Base-by-base conservation (phyloP, 1,140 invertebrate species). In the Panulirus ornatus region DNA sequence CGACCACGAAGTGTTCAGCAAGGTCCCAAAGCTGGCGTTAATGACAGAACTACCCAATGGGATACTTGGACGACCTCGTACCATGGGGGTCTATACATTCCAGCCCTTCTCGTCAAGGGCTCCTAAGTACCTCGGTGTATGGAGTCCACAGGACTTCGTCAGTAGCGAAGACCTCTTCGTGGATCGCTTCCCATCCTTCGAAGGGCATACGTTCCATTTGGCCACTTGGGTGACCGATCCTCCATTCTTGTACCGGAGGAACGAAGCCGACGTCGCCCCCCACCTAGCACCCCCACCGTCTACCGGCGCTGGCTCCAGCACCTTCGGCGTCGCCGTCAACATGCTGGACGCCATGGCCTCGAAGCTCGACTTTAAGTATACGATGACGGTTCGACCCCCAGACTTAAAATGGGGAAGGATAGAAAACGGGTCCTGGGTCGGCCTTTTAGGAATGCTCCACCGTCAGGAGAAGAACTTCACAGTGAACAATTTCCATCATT, bases 381-480 rank as follows among this genome's bases (percentile, higher is more conserved):
- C 63, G 6, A 22, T 90, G 22, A 90, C 88, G 1, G 36, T 30
- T 9, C 40, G 73, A 22, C 54, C 88, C 3, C 71, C 88, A 2
- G 88, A 82, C 19, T 30, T 66, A 42, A 66, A 89, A 40, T 89
- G 78, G 87, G 87, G 78, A 30, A 79, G 27, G 30, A 44, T 70
- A 30, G 88, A 90, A 38, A 90, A 90, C 47, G 79, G 79, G 5
- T 70, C 88, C 34, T 90, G 88, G 88, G 40, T 38, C 6, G 88
- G 79, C n/a, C 40, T 90, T 36, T 44, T 83, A 8, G 79, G 88
- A 19, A 83, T 90, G 88, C 40, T 90, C 1, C 40, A 75, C 22
- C 66, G 63, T 3, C 73, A 83, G 19, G 79, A 83, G 30, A 70
- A 82, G 63, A 83, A 90, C 27, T 90, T 90, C 38, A 90, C 79